A percentile compares a stretch with the other conserved stretches of the same genome.
phyloP scores from a whole-genome alignment of 2,113 vertebrate genomes.

The Steatornis caripensis region DNA sequence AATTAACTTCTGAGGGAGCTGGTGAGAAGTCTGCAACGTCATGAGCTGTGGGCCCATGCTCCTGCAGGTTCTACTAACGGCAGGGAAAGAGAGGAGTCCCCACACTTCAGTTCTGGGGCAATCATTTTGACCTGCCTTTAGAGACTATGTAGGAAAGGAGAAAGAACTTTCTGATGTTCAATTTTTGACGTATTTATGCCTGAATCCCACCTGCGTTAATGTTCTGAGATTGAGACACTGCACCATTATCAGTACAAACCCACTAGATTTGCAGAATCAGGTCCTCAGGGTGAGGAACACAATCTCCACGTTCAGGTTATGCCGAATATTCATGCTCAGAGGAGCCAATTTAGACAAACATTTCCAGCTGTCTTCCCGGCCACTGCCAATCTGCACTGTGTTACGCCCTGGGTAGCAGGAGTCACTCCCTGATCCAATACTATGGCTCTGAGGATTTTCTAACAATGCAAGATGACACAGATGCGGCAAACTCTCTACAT shows the following conservation, averaged over 20 bases:
- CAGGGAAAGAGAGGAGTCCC: background rate
- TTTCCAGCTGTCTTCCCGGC: background rate
- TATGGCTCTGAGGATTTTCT: background rate
- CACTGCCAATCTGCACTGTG: background rate
- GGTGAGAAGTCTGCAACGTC: background rate
- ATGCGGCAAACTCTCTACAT: background rate
- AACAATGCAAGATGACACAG: background rate
- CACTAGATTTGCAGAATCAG: background rate
- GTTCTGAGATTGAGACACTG: background rate
- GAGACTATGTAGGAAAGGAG: background rate
- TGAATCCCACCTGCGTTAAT: background rate
- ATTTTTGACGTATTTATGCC: background rate
- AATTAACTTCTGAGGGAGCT: background rate
- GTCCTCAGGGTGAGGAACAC: background rate
- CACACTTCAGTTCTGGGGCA: background rate
- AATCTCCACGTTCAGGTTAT: background rate
- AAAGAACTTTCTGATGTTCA: background rate
- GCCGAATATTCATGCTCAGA: background rate
- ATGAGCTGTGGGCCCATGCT: background rate
- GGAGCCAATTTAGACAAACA: background rate
- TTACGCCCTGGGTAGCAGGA: background rate
- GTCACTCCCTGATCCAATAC: background rate
- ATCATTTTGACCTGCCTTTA: background rate
- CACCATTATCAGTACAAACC: background rate
- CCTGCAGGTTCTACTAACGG: background rate